These are phyloP conservation scores for Emys orbicularis DNA, from an alignment of 2,797 vertebrate genomes.

Conservation along the genomic window DNA sequence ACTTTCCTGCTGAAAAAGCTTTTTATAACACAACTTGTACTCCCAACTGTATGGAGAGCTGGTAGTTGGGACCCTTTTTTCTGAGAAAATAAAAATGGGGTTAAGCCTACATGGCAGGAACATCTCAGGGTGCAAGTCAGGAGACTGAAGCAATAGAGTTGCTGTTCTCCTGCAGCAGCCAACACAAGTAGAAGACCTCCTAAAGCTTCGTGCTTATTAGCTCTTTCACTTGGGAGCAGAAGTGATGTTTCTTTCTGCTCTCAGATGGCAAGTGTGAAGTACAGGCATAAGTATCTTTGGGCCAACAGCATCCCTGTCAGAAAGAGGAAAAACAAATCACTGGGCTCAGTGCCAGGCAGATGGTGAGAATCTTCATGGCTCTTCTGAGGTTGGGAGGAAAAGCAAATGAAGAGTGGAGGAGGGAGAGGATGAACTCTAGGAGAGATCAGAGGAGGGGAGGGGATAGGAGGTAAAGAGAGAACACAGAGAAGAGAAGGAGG, in stretches of 20 bases:
- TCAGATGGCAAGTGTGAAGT: constrained; percentile 34
- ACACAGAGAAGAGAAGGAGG: accelerated
- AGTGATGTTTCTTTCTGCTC: constrained; percentile 45
- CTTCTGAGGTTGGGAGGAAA: neutral
- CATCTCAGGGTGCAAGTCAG: neutral
- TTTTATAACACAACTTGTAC: neutral
- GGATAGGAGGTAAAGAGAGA: neutral
- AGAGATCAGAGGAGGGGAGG: neutral
- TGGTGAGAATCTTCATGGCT: neutral
- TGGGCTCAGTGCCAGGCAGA: neutral
- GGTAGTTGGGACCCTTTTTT: neutral
- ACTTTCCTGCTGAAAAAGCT: neutral
- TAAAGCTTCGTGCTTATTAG: constrained; percentile 34
- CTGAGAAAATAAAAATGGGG: constrained; percentile 20
- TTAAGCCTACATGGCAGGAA: neutral
- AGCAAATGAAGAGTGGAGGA: neutral
- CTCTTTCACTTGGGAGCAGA: constrained; percentile 18
- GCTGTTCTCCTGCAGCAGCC: neutral
- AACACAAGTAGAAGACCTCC: constrained; percentile 13
- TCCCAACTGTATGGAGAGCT: neutral
- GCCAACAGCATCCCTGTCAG: neutral
- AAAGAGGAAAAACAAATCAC: neutral
- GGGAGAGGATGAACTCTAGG: neutral
- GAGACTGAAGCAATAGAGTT: neutral
- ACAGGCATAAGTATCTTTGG: neutral